A percentile compares a stretch with the other conserved stretches of the same genome.
Conservation (phyloP, 2,888 invertebrate species). For the Trichopria drosophilae region DNA sequence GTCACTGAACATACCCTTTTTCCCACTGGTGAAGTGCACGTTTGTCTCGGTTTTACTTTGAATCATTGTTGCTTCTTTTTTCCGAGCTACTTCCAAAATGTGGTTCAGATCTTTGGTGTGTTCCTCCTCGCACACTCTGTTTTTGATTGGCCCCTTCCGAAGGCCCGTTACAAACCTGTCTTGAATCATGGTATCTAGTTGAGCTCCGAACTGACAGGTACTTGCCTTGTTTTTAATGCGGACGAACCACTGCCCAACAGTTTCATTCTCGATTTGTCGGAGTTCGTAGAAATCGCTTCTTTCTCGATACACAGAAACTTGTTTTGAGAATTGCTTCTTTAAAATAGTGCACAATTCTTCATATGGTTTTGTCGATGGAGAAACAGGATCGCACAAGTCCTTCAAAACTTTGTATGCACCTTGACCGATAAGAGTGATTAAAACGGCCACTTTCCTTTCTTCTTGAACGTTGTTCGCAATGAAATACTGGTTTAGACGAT, state of each 20-base stretch:
- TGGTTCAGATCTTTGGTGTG: conserved; percentile 8
- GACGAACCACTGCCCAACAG: conserved; percentile 38
- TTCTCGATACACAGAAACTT: conserved; percentile 32
- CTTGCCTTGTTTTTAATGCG: conserved; percentile 41
- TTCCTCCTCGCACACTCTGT: conserved; percentile 32
- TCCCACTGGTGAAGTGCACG: too few relatives aligned
- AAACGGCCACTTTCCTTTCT: conserved; percentile 20
- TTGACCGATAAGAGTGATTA: conserved; percentile 24
- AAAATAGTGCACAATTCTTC: conserved; percentile 14
- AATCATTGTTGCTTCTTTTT: conserved; percentile 30
- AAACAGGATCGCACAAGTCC: conserved; percentile 25
- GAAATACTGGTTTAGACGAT: conserved; percentile 23
- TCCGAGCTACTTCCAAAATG: conserved; percentile 27
- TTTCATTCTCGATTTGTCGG: conserved; percentile 36
- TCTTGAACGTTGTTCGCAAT: conserved; percentile 21
- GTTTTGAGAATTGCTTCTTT: conserved; percentile 21
- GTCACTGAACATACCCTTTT: not conserved
- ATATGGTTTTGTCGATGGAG: conserved; percentile 23
- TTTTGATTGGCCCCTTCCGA: conserved; percentile 15
- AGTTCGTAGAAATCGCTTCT: conserved; percentile 36
- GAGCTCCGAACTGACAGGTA: conserved; percentile 33
- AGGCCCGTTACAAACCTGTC: conserved; percentile 40
- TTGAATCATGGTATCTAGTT: conserved; percentile 36
- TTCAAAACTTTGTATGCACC: conserved; percentile 26
- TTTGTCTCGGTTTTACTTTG: too few relatives aligned